Evolutionary conservation across 2,888 invertebrate genomes (phyloP).

Genomic region (Drosophila prostipennis): DNA sequence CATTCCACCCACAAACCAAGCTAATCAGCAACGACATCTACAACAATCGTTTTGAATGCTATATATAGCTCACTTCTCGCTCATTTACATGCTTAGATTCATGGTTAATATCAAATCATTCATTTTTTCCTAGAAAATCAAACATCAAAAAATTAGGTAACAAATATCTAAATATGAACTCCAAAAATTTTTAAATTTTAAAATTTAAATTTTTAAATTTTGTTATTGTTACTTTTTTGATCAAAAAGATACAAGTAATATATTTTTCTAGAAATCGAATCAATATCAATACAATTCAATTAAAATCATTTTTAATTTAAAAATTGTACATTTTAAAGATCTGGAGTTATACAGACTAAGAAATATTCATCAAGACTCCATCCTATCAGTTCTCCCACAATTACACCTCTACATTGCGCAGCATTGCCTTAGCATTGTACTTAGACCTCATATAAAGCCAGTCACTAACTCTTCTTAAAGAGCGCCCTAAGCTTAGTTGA

Average conservation of each 20-base stretch:
- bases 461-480: constrained; percentile 22
- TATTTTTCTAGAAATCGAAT: too few relatives aligned
- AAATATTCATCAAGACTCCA: too few relatives aligned
- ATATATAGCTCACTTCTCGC: constrained; percentile 8
- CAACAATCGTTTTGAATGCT: constrained; percentile 2
- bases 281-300: too few relatives aligned
- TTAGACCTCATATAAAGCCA: constrained; percentile 25
- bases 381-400: neutral
- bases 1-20: constrained; percentile 34
- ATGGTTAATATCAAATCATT: neutral
- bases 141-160: too few relatives aligned
- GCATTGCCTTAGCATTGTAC: constrained; percentile 18
- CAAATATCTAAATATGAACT: too few relatives aligned
- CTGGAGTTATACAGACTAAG: neutral
- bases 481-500: constrained; percentile 30
- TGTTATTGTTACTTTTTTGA: too few relatives aligned
- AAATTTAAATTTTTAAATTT: too few relatives aligned
- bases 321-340: neutral
- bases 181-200: too few relatives aligned
- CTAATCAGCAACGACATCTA: constrained; percentile 17
- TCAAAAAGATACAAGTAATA: too few relatives aligned
- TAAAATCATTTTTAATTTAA: too few relatives aligned
- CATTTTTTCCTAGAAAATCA: neutral
- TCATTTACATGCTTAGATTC: constrained; percentile 1
- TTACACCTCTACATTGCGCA: constrained; percentile 13